Percentiles rank a stretch among this genome's conserved stretches.
phyloP scores from a whole-genome alignment of 2,888 invertebrate species.

The Drosophila diplacantha region DNA sequence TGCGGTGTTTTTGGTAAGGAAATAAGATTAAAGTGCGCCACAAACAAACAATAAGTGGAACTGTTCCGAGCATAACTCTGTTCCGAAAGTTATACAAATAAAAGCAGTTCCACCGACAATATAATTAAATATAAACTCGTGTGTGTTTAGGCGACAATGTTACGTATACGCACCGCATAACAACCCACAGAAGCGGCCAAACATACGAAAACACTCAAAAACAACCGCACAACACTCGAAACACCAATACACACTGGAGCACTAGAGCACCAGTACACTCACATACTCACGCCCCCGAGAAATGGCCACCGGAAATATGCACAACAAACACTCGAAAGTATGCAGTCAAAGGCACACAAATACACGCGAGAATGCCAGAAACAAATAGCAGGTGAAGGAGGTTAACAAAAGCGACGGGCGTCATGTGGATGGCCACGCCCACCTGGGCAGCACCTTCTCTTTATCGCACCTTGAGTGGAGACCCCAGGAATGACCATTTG shows the following conservation, averaged over 20 bases:
- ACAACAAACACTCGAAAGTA: constrained; percentile 52
- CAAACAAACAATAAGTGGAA: constrained; percentile 32
- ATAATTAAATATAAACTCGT: constrained; percentile 49
- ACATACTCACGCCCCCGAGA: constrained; percentile 39
- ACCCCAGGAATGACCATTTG: constrained; percentile 34
- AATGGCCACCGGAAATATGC: constrained; percentile 60
- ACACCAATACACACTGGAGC: constrained; percentile 19
- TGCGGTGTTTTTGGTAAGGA: constrained; percentile 18
- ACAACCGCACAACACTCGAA: constrained; percentile 43
- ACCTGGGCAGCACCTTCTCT: neutral
- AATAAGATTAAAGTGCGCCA: constrained; percentile 33
- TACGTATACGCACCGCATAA: constrained; percentile 55
- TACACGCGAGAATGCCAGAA: constrained; percentile 27
- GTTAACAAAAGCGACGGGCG: constrained; percentile 33
- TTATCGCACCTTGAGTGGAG: constrained; percentile 14
- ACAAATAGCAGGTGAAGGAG: constrained; percentile 22
- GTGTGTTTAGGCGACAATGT: constrained; percentile 31
- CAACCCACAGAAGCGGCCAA: constrained; percentile 53
- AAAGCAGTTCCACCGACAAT: constrained; percentile 30
- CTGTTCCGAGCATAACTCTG: constrained; percentile 15
- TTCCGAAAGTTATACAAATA: constrained; percentile 33
- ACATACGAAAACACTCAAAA: constrained; percentile 45
- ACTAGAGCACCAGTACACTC: constrained; percentile 37
- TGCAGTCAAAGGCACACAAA: constrained; percentile 29
- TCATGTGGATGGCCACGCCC: constrained; percentile 43